Evolutionary conservation across 1,140 invertebrate genomes (phyloP), one percentile per base, ranked within the genome.

Genomic region (Aphidius ervi): DNA sequence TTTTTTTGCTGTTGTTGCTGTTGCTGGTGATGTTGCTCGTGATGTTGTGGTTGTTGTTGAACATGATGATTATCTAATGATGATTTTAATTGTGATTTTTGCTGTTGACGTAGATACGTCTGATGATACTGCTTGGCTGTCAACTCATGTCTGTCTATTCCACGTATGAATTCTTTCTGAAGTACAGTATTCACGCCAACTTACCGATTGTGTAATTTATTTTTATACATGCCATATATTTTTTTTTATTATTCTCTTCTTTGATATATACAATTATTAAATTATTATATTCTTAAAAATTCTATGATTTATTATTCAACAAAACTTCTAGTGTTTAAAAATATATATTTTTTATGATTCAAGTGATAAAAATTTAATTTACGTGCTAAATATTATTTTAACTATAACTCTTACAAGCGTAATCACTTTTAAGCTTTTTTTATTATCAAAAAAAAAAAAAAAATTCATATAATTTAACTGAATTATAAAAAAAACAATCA

Each of bases 111-210:
- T 31, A 46, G 56, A 46, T 63, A 53, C 40, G 56, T 23, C 46
- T 52, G 54, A n/a, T 62, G 67, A 43, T 58, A 64, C 16, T 50
- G 47, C 23, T 31, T 31, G 23, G 23, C 23, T 31, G 23, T 31
- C 1, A 31, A 31, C 9, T 76, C 72, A 53, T 82, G 82, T 60
- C 81, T 77, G 70, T 84, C 84, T 65, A 83, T 71, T 58, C 82
- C 82, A 61, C 79, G 80, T 61, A 84, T 75, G 67, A 82, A 78
- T 69, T 85, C 83, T 78, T 83, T 85, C 76, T 85, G 81, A 65
- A 82, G 76, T 60, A 65, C 74, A 54, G 70, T 69, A 69, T 78
- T 75, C 70, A 78, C 74, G 65, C 76, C 73, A 65, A 78, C 68
- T 69, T 74, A 78, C 75, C 77, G 70, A 66, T 72, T 65, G 72